A percentile compares a stretch with the other conserved stretches of the same genome.
Conservation (phyloP, 2,113 vertebrate species). For the Rhipidura dahli region DNA sequence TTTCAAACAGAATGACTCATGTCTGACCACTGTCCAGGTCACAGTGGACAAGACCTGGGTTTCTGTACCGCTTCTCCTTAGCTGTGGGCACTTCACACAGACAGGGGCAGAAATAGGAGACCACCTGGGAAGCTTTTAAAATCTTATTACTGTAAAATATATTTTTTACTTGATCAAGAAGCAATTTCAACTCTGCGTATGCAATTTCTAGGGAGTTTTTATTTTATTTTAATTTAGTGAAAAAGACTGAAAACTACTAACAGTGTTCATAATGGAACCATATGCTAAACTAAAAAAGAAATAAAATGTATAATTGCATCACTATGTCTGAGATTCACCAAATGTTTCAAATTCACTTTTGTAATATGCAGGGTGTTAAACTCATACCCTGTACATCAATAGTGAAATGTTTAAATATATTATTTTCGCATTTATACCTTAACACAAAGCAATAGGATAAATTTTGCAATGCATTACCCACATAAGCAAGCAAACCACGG, state of each 20-base stretch:
- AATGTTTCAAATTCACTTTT: neutral
- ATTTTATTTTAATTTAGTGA: neutral
- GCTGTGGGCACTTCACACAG: neutral
- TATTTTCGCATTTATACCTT: slow-evolving; percentile 2
- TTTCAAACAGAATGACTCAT: neutral
- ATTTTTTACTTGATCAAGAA: neutral
- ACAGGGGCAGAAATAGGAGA: neutral
- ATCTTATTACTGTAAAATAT: neutral
- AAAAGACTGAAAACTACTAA: neutral
- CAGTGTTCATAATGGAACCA: neutral
- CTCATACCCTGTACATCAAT: neutral
- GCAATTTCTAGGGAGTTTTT: neutral
- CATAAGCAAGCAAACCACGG: neutral
- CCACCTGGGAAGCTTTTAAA: neutral
- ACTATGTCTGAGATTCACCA: neutral
- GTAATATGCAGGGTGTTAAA: neutral
- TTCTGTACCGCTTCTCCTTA: neutral
- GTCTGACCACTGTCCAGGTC: neutral
- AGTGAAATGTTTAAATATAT: neutral
- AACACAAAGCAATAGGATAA: neutral
- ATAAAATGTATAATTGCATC: neutral
- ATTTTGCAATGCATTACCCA: neutral
- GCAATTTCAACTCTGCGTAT: neutral
- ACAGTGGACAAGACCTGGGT: neutral
- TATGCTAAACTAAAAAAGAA: neutral